A percentile compares a stretch with the other conserved stretches of the same genome.
Conservation (phyloP, 1,140 invertebrate species). For the Cyphomyrmex costatus region DNA sequence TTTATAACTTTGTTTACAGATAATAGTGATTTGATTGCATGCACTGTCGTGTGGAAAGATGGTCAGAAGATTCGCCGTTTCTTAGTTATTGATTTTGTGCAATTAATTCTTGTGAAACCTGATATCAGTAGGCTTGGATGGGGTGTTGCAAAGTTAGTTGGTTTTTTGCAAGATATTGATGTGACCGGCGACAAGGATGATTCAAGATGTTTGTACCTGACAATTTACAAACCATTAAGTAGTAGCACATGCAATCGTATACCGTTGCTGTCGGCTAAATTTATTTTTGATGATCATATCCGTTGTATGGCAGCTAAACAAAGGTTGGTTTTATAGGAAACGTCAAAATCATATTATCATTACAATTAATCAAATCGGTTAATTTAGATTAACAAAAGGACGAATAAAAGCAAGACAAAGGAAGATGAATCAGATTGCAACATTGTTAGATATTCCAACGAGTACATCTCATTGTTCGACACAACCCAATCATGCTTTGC, state of each 20-base stretch:
- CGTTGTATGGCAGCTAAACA: constrained; percentile 98
- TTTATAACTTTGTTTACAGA: constrained; percentile 88
- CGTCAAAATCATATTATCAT: constrained; percentile 36
- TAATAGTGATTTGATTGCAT: constrained; percentile 98
- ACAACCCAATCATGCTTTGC: constrained; percentile 85
- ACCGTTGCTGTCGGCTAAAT: constrained; percentile 95
- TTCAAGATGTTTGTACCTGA: constrained; percentile 97
- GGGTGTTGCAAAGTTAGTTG: constrained; percentile 98
- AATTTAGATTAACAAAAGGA: constrained; percentile 92
- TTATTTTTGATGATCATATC: constrained; percentile 99
- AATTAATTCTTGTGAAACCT: constrained; percentile 98
- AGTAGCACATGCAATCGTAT: constrained; percentile 89
- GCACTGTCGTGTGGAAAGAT: constrained; percentile 96
- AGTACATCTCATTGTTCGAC: constrained; percentile 88
- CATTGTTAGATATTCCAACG: constrained; percentile 94
- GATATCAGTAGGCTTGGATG: constrained; percentile 97
- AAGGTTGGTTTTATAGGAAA: constrained; percentile 87
- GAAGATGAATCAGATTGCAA: constrained; percentile 98
- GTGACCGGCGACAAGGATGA: constrained; percentile 97
- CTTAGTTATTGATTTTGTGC: constrained; percentile 97
- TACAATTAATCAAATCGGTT: not conserved
- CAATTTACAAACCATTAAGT: constrained; percentile 94
- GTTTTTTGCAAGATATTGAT: constrained; percentile 94
- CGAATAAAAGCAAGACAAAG: constrained; percentile 97
- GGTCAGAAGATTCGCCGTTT: constrained; percentile 96